These are phyloP conservation scores for Drosophila arawakana DNA, from an alignment of 1,140 invertebrate species.

Conservation along the genomic window DNA sequence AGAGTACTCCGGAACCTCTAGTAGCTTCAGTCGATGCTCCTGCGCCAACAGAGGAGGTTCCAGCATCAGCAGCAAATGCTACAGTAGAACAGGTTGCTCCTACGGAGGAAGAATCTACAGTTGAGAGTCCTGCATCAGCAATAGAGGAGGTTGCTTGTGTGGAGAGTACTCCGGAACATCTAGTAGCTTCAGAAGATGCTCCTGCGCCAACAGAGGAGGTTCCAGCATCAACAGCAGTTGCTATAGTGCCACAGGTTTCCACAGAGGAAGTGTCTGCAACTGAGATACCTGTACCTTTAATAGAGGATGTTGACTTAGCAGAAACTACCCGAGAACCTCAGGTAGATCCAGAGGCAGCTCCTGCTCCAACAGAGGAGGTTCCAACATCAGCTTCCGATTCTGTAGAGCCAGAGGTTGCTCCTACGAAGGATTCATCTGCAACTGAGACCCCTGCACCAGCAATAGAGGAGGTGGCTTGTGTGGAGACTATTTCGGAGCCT, in stretches of 20 bases:
- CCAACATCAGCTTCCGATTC: not conserved
- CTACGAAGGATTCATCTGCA: too few relatives aligned
- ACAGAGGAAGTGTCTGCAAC: not conserved
- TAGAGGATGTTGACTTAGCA: not conserved
- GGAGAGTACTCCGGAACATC: not conserved
- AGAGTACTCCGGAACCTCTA: too few relatives aligned
- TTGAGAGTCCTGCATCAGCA: not conserved
- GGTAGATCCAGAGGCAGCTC: too few relatives aligned
- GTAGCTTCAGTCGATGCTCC: too few relatives aligned
- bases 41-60: too few relatives aligned
- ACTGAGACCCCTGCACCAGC: not conserved
- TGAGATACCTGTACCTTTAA: not conserved
- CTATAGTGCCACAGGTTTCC: not conserved
- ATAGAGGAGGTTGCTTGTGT: not conserved
- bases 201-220: not conserved
- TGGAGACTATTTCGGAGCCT: not conserved
- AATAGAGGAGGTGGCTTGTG: not conserved
- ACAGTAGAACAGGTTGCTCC: not conserved
- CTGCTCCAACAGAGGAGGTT: not conserved
- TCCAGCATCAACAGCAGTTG: not conserved
- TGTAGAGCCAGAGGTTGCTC: not conserved
- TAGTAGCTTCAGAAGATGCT: not conserved
- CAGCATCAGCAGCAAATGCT: too few relatives aligned
- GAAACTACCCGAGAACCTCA: too few relatives aligned
- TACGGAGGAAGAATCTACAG: not conserved